phyloP scores from a whole-genome alignment of 2,797 vertebrate species.

The Sus cebifrons region DNA sequence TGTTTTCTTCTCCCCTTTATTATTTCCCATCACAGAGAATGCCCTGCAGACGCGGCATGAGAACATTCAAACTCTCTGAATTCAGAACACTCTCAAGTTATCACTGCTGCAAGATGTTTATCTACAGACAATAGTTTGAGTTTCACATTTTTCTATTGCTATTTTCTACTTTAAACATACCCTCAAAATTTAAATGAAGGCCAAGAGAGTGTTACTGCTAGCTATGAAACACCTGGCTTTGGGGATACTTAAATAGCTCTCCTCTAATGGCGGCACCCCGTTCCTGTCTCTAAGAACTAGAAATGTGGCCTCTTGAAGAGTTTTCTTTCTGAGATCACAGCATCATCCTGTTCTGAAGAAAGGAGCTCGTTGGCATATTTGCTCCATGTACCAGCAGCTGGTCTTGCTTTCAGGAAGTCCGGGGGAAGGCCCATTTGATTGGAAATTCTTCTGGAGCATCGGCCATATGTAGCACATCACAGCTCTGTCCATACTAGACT shows the following conservation, averaged over 20 bases:
- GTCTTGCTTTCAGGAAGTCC: conserved; percentile 55
- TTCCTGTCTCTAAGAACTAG: conserved; percentile 52
- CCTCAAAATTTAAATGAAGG: conserved; percentile 72
- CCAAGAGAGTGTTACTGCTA: conserved; percentile 68
- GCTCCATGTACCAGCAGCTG: neutral
- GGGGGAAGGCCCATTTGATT: conserved; percentile 20
- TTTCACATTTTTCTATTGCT: conserved; percentile 62
- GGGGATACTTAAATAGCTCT: conserved; percentile 26
- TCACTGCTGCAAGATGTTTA: conserved; percentile 70
- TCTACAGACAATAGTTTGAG: conserved; percentile 72
- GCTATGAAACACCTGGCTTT: conserved; percentile 76
- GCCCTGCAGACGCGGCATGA: neutral
- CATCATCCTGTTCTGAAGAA: conserved; percentile 48
- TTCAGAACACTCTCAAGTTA: conserved; percentile 70
- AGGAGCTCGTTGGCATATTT: conserved; percentile 36
- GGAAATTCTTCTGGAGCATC: conserved; percentile 33
- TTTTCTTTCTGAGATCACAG: conserved; percentile 64
- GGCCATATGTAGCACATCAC: neutral
- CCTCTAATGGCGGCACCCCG: conserved; percentile 9
- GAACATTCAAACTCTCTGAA: neutral
- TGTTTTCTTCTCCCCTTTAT: conserved; percentile 24
- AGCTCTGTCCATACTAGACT: neutral
- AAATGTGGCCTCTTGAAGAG: neutral
- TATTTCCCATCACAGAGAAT: conserved; percentile 40
- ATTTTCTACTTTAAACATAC: conserved; percentile 78